Base-by-base conservation (phyloP, 2,113 vertebrate genomes). In the Cyprinodon brontotheroides region DNA sequence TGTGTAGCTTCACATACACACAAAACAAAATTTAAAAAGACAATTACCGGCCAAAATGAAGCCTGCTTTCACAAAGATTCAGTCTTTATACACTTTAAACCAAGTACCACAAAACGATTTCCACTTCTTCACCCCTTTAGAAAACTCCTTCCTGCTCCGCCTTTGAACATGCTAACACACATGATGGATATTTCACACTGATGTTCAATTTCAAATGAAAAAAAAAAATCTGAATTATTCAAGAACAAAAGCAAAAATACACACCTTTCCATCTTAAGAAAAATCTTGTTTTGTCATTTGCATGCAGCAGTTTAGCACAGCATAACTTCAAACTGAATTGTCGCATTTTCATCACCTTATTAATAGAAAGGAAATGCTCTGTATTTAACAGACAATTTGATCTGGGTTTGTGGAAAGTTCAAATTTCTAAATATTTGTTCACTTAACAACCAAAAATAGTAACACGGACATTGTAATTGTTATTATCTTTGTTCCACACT, bases 21-120 rank as follows among this genome's bases (percentile, higher is more conserved):
- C 65, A n/a, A 41, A 77, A 65, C 64, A 43, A 74, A 2, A 14
- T 7, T 45, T 81, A 74, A 70, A 43, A 74, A 59, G 68, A 69
- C n/a, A 64, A 67, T 40, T 69, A 85, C 68, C 69, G 85, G 66
- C 61, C 61, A 65, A 60, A n/a, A 57, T n/a, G 17, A 20, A 57
- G 50, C 50, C 50, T 9, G 17, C n/a, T 57, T 9, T 57, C 50
- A 57, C 20, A 57, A 57, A 57, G 20, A 57, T 9, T 17, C 17
- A 57, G 50, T 53, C 50, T 5, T 57, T 57, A n/a, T 57, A n/a
- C 17, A 57, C 17, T 57, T 8, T 57, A 57, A 57, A 57, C 50
- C 50, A 57, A 57, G 9, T 20, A 57, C 50, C 50, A 57, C 50
- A n/a, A n/a, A 57, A 57, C n/a, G 67, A 37, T 65, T 59, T 60